These are phyloP conservation scores for Silurus glanis DNA, from an alignment of 2,113 vertebrate species.

Conservation along the genomic window DNA sequence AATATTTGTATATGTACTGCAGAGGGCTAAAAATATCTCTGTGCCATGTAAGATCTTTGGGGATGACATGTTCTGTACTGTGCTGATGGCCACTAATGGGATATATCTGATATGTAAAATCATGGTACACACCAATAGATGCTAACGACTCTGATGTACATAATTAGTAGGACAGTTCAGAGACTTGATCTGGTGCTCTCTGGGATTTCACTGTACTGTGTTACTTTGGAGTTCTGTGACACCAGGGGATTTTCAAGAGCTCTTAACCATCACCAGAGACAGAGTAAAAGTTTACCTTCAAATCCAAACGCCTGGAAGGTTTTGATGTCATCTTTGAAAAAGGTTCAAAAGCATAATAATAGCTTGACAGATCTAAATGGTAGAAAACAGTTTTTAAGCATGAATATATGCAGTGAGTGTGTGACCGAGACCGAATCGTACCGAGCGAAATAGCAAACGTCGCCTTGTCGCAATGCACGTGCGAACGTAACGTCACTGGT, in stretches of 20 bases:
- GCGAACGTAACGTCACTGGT: background rate
- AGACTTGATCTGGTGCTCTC: background rate
- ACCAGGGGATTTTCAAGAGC: slow-evolving; percentile 10
- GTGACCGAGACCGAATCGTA: background rate
- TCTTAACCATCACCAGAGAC: background rate
- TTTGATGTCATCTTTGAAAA: background rate
- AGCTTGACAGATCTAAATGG: background rate
- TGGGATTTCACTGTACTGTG: background rate
- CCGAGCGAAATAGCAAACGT: background rate
- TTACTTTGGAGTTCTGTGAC: slow-evolving; percentile 22
- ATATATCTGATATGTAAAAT: background rate
- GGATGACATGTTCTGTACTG: background rate
- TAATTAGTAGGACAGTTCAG: background rate
- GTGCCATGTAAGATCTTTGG: slow-evolving; percentile 9
- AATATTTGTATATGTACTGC: slow-evolving; percentile 58
- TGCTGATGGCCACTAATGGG: background rate
- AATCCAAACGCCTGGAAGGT: background rate
- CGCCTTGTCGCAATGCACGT: background rate
- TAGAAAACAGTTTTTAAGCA: background rate
- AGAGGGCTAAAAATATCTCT: slow-evolving; percentile 54
- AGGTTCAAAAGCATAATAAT: background rate
- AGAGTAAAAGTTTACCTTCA: background rate
- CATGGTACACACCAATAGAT: background rate
- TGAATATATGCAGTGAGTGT: background rate
- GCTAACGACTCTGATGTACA: background rate